Evolutionary conservation across 2,113 vertebrate species (phyloP), one percentile per base, ranked within the genome.

Genomic region (Tinamus guttatus): DNA sequence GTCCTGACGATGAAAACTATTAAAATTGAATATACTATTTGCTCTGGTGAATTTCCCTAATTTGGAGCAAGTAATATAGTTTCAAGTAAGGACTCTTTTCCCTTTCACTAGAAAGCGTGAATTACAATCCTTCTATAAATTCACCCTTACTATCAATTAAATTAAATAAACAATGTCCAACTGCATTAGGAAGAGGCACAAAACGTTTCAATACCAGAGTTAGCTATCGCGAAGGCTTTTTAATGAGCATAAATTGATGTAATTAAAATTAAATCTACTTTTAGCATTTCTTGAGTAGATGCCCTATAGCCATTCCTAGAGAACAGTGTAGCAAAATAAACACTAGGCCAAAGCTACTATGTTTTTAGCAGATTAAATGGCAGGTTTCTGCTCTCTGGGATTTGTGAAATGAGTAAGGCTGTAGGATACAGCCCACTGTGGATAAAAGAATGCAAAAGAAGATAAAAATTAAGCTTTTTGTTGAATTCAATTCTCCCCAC

Each of bases 151-250:
- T 92, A 89, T 93, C 94, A 96, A 95, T 94, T 94, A 90, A 93
- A 95, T 94, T 95, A 93, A 97, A 94, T 93, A 91, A 96, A 91
- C 75, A 45, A 91, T 83, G 68, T 86, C 85, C 81, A 58, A 87
- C 59, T 36, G 59, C 89, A 88, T 96, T 95, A 96, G 86, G 85
- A 93, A 94, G 83, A 92, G 69, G 94, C 47, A 88, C 56, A 89
- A 88, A 96, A 93, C 81, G 86, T 95, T 97, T 96, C 89, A 83
- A 93, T 89, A 88, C 10, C 34, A 76, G 75, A 85, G 49, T 69
- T 93, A 90, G 79, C 73, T 95, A 95, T 65, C 77, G 75, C 74
- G 51, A 62, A 85, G 56, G 43, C 18, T 79, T 94, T 94, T 93
- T 87, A 94, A 96, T 78, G 81, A 95, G 68, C 85, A 79, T 71